Evolutionary conservation across 2,888 invertebrate species (phyloP), one percentile per base, ranked within the genome.

Genomic region (Drosophila anomalipes): DNA sequence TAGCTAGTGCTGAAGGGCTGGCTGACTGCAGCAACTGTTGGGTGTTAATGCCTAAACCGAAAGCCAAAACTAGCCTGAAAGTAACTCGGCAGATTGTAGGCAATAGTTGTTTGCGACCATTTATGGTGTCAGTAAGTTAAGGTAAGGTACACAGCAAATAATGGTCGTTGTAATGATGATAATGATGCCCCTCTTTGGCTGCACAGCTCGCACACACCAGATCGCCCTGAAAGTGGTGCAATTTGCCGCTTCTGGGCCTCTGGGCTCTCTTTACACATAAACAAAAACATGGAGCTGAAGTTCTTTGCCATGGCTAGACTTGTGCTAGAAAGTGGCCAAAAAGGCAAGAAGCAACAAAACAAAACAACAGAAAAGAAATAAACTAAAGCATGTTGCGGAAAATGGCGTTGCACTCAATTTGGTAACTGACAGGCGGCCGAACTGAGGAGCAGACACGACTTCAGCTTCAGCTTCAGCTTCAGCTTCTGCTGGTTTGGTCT

Each of bases 401-500:
- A 90, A 90, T 86, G 87, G 86, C 79, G 82, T 59, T 91, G 89
- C 89, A 90, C 89, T 89, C 89, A 84, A 84, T 91, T 89, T 86
- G 91, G 91, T 86, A 91, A 84, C 89, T 77, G 89, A 78, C 89
- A 75, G 84, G 53, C 86, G 62, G 64, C 71, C 14, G 57, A 57
- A 39, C 71, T 32, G 66, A 77, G 53, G 59, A 61, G 49, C 64
- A 70, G 77, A 64, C 59, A 64, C 67, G 63, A 81, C 52, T 66
- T 61, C 51, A 28, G 53, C 74, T 72, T 58, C 53, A 30, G 53
- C 74, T 72, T 58, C 53, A 30, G 53, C 74, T 64, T 28, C 30
- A 47, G 10, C 39, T 32, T 22, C 52, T 74, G 73, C 75, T 71
- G 70, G 86, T 77, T 90, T 85, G 74, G 83, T 71, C 74, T 76